phyloP scores from a whole-genome alignment of 2,113 vertebrate species.

The Dunckerocampus dactyliophorus region DNA sequence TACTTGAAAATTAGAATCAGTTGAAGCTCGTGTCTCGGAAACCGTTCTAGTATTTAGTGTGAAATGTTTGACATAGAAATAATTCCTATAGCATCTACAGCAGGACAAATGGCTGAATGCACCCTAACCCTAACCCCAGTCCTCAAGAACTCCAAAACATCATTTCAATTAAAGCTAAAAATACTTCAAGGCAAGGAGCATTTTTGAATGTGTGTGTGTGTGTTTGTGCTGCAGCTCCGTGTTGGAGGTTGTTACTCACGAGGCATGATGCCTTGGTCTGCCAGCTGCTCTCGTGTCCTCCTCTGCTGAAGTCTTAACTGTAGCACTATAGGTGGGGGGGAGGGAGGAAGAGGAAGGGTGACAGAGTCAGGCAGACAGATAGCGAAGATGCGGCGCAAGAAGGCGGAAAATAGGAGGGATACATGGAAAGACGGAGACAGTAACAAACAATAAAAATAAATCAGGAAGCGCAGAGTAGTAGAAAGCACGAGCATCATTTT shows the following conservation, averaged over 20 bases:
- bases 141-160: no score
- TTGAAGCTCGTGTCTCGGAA: no score
- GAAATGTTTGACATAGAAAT: no score
- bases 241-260: slow-evolving; percentile 82
- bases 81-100: no score
- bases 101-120: no score
- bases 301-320: slow-evolving; percentile 98
- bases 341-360: slow-evolving; percentile 13
- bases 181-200: no score
- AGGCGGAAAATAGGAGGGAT: slow-evolving; percentile 21
- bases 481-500: background rate
- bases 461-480: background rate
- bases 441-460: slow-evolving; percentile 28
- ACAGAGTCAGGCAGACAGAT: slow-evolving; percentile 13
- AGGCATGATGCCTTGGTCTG: slow-evolving; percentile 93
- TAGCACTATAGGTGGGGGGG: slow-evolving; percentile 78
- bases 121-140: no score
- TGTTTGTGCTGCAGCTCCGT: slow-evolving; percentile 47
- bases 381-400: slow-evolving; percentile 37
- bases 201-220: background rate
- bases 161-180: no score
- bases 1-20: no score
- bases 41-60: no score
- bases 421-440: slow-evolving; percentile 38
- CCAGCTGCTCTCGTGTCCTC: slow-evolving; percentile 91